These are phyloP conservation scores for Muscicapa striata DNA, from an alignment of 2,797 vertebrate genomes.

Conservation along the genomic window DNA sequence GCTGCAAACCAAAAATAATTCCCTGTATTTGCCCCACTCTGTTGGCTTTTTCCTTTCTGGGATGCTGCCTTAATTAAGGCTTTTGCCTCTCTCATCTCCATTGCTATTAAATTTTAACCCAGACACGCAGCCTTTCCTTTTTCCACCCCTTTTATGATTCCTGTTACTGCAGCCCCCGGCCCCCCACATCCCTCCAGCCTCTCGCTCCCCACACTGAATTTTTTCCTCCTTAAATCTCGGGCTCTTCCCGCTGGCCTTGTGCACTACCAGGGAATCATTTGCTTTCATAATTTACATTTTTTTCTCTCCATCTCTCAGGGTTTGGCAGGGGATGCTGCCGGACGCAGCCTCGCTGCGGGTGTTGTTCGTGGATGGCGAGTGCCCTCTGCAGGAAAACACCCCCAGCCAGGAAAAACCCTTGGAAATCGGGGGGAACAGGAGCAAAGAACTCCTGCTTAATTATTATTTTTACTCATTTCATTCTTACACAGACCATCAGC, in stretches of 20 bases:
- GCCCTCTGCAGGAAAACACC: constrained; percentile 78
- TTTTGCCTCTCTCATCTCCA: constrained; percentile 43
- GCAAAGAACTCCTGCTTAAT: background rate
- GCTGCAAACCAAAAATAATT: constrained; percentile 33
- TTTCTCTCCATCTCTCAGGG: constrained; percentile 46
- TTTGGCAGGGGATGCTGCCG: background rate
- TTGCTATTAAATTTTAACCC: constrained; percentile 64
- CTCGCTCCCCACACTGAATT: background rate
- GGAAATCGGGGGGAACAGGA: background rate
- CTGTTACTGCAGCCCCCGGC: background rate
- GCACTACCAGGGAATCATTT: constrained; percentile 71
- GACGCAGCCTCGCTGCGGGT: background rate
- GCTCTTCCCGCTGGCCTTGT: constrained; percentile 48
- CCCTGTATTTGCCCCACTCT: background rate
- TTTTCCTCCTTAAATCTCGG: constrained; percentile 49
- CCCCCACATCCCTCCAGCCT: constrained; percentile 21
- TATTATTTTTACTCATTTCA: background rate
- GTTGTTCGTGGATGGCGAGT: constrained; percentile 74
- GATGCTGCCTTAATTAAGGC: constrained; percentile 41
- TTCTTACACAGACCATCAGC: background rate
- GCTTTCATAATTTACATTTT: constrained; percentile 75
- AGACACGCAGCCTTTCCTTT: background rate
- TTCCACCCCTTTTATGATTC: constrained; percentile 42
- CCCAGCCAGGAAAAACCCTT: background rate
- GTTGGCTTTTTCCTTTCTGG: constrained; percentile 1